Base-by-base conservation (phyloP, 2,113 vertebrate genomes). In the Hippocampus barbouri region DNA sequence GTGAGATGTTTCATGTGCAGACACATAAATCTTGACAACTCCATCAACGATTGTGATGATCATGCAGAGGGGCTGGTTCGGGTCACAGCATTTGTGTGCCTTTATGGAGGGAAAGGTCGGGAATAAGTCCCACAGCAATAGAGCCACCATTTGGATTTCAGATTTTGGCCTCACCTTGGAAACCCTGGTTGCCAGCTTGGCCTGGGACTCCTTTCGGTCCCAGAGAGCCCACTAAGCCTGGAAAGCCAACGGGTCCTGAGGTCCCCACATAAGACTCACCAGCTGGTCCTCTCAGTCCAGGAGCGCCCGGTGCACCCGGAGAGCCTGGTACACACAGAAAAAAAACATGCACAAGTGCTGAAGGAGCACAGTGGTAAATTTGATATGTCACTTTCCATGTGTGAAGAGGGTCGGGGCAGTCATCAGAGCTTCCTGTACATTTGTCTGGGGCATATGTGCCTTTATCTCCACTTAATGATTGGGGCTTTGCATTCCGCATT, bases 201-300 rank as follows among this genome's bases (percentile, higher is more conserved):
- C 92, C 92, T 2, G 88, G 89, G 1, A 90, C 82, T 70, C 92
- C 92, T 86, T 93, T 93, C 47, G 89, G 77, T 43, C 92, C 92
- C 34, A 14, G 75, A 57, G 66, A 9, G 20, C 92, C 92, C 0
- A 0, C 10, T 40, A 51, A 34, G 4, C 92, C 92, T 12, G 25
- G 65, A 1, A 80, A 72, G 20, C 92, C 92, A 1, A 57, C 16
- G 0, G 76, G 77, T 25, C 92, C 92, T 4, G 60, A 23, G 1
- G 66, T 54, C 5, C 92, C 92, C 0, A 70, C 16, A 15, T 63
- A 59, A 66, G 63, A 65, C 9, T 92, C 80, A 10, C 92, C 92
- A 45, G 43, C 65, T 27, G 57, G 77, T 41, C 92, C 92, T 2
- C 72, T 82, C 21, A 90, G 76, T 27, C 92, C 92, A 25, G 82